These are phyloP conservation scores for Takifugu rubripes DNA, from an alignment of 2,797 vertebrate species.

Conservation along the genomic window DNA sequence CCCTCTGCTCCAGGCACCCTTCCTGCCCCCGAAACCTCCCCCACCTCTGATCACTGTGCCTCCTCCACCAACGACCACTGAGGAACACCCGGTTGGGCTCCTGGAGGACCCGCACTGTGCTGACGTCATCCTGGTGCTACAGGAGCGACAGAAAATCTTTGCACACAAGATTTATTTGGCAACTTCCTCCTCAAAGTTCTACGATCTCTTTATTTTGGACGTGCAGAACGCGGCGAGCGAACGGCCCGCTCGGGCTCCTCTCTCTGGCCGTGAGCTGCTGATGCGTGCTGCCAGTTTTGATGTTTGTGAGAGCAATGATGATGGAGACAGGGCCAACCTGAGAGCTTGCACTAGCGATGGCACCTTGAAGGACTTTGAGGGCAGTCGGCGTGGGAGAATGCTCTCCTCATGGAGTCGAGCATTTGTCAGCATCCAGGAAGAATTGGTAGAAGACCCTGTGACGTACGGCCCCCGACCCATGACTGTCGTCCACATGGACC, in stretches of 20 bases:
- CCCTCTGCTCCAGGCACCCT: slow-evolving; percentile 92
- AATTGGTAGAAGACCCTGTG: slow-evolving; percentile 89
- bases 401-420: slow-evolving; percentile 94
- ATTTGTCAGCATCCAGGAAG: slow-evolving; percentile 94
- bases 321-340: slow-evolving; percentile 85
- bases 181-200: slow-evolving; percentile 98
- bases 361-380: slow-evolving; percentile 84
- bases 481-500: slow-evolving; percentile 97
- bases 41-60: slow-evolving; percentile 94
- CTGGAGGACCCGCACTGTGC: slow-evolving; percentile 95
- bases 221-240: slow-evolving; percentile 79
- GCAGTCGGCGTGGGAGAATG: slow-evolving; percentile 76
- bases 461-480: slow-evolving; percentile 89
- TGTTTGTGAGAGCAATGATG: slow-evolving; percentile 87
- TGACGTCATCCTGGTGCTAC: slow-evolving; percentile 94
- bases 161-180: slow-evolving; percentile 99
- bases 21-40: slow-evolving; percentile 92
- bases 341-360: slow-evolving; percentile 95
- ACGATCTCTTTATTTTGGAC: slow-evolving; percentile 95
- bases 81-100: slow-evolving; percentile 91
- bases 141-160: slow-evolving; percentile 95
- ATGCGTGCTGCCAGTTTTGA: slow-evolving; percentile 96
- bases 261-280: slow-evolving; percentile 86
- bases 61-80: slow-evolving; percentile 88
- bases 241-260: slow-evolving; percentile 55